These are phyloP conservation scores for Pammene fasciana DNA, from an alignment of 2,888 invertebrate genomes.

Conservation along the genomic window DNA sequence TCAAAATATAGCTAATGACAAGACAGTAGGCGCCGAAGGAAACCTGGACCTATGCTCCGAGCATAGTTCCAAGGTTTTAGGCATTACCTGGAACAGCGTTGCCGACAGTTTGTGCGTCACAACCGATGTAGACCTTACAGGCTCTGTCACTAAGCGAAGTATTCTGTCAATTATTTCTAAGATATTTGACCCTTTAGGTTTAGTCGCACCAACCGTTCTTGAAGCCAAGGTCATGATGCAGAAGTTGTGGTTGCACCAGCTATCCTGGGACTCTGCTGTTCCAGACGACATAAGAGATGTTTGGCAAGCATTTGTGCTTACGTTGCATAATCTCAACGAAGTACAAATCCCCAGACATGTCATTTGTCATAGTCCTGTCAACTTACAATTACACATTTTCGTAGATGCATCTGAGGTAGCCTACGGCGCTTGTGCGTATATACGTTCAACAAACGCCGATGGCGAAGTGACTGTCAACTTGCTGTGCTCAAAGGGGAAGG, in stretches of 20 bases:
- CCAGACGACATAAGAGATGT: background rate
- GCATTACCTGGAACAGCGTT: slow-evolving; percentile 9
- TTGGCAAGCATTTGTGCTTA: slow-evolving; percentile 12
- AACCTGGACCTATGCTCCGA: slow-evolving; percentile 23
- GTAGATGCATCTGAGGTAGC: background rate
- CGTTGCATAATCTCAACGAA: background rate
- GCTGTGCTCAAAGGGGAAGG: slow-evolving; percentile 24
- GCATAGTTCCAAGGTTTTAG: slow-evolving; percentile 24
- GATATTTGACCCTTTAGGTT: too few species aligned
- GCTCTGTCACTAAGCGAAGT: too few species aligned
- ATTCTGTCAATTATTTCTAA: too few species aligned
- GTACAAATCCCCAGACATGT: too few species aligned
- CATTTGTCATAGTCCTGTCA: too few species aligned
- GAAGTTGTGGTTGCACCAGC: too few species aligned
- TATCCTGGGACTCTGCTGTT: too few species aligned
- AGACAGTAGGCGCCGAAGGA: background rate
- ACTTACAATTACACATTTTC: too few species aligned
- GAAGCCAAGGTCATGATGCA: too few species aligned
- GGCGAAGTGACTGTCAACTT: background rate
- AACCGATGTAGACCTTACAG: background rate
- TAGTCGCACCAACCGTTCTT: too few species aligned
- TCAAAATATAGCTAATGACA: slow-evolving; percentile 11
- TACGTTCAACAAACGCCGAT: background rate
- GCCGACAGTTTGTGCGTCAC: background rate
- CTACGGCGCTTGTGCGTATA: background rate